Evolutionary conservation across 2,797 vertebrate species (phyloP), one percentile per base, ranked within the genome.

Genomic region (Dendrocincla fuliginosa): DNA sequence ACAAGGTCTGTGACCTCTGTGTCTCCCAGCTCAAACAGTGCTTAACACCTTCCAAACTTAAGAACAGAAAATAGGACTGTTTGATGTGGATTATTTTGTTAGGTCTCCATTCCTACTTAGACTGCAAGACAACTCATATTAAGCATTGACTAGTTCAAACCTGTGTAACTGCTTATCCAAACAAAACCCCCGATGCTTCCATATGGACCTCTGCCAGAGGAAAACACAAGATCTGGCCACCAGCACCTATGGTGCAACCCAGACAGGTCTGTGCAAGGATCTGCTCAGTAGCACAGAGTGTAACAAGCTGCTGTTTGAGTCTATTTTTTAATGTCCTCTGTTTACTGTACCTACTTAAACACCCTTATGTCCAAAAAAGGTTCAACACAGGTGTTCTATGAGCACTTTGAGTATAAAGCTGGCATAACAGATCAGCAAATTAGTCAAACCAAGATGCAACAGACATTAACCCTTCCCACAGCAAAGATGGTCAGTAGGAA

Each of bases 221-320:
- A 70, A 90, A 63, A 55, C 10, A 53, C 11, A 75, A 19, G 32
- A 81, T 61, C 23, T 89, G 78, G 90, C 92, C 71, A 92, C 57
- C 65, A 85, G 56, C 25, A 89, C 69, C 69, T 73, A 65, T 41
- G 73, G 25, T 61, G 67, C 71, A 94, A 91, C 14, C 12, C 71
- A 84, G 81, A 41, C 95, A 89, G 53, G 84, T 73, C 76, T 69
- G 37, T 32, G 75, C 84, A 94, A 81, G 42, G 57, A 93, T 55
- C 65, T 68, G 25, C 68, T 57, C 30, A 27, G 64, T 11, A 52
- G 46, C 87, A 83, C 5, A 68, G 30, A 69, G 42, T 1, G 0
- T 55, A 78, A 85, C 71, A 89, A 79, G 25, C 64, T 69, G 28
- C 39, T 88, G n/a, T 61, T 57, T 76, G 57, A 76, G 80, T 76